A percentile compares a stretch with the other conserved stretches of the same genome.
Conservation (phyloP, 2,113 vertebrate genomes). For the Eptatretus burgeri region DNA sequence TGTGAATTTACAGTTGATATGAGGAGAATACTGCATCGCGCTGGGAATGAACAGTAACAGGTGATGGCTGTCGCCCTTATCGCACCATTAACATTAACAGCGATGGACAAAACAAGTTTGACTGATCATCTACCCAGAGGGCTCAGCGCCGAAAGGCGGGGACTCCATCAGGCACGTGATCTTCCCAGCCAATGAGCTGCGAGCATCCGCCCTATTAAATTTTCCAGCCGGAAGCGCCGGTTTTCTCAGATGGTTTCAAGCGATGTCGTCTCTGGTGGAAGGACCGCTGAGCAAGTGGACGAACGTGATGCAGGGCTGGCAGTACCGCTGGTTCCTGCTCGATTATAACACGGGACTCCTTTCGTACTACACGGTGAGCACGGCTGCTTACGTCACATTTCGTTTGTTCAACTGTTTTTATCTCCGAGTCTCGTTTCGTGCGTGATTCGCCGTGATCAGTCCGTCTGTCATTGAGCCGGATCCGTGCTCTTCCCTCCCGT, state of each 20-base stretch:
- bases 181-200: not conserved
- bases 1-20: too few relatives aligned
- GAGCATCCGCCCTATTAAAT: not conserved
- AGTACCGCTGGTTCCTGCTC: slow-evolving; percentile 90
- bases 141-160: not conserved
- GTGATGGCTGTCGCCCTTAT: too few relatives aligned
- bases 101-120: not conserved
- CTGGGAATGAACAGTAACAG: too few relatives aligned
- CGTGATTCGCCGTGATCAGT: too few relatives aligned
- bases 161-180: not conserved
- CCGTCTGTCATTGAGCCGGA: too few relatives aligned
- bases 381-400: not conserved
- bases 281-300: slow-evolving; percentile 96
- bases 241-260: not conserved
- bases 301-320: slow-evolving; percentile 95
- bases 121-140: not conserved
- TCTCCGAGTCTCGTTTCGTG: too few relatives aligned
- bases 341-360: slow-evolving; percentile 76
- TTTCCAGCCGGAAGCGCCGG: too few relatives aligned
- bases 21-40: too few relatives aligned
- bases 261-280: slow-evolving; percentile 93
- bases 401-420: too few relatives aligned
- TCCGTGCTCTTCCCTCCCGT: too few relatives aligned
- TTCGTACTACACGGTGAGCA: slow-evolving; percentile 87
- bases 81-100: not conserved